Percentiles rank a stretch among this genome's conserved stretches.
These are phyloP conservation scores for Saiga tatarica DNA, from an alignment of 2,113 vertebrate genomes.

Conservation along the genomic window DNA sequence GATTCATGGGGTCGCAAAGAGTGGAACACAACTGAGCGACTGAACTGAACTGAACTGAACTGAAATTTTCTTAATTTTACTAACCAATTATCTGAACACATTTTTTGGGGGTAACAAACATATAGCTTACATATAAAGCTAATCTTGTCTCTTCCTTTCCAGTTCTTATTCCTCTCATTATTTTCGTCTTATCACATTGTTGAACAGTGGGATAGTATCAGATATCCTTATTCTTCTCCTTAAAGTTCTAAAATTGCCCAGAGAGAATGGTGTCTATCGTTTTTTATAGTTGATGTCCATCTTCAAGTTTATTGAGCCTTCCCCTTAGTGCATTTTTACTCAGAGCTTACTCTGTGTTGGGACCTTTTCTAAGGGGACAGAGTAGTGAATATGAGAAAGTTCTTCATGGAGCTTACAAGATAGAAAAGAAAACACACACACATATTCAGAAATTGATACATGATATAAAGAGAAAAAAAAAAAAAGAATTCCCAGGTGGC, in stretches of 20 bases:
- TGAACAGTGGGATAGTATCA: not conserved
- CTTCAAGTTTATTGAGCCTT: not conserved
- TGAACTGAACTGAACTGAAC: too few species aligned
- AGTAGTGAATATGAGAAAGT: not conserved
- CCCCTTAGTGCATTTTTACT: not conserved
- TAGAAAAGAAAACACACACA: not conserved
- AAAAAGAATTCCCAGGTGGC: not conserved
- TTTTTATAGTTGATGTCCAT: not conserved
- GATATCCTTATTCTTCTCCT: not conserved
- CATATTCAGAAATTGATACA: not conserved
- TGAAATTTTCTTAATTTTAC: not conserved
- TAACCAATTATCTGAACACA: not conserved
- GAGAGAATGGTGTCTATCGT: not conserved
- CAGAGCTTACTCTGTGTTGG: not conserved
- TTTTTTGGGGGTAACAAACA: not conserved
- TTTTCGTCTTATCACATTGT: not conserved
- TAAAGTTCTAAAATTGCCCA: not conserved
- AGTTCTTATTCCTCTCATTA: not conserved
- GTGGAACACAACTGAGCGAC: too few species aligned
- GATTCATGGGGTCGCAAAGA: too few species aligned
- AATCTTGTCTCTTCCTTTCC: not conserved
- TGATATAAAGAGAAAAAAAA: not conserved
- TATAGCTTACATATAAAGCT: not conserved
- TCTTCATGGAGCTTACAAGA: not conserved
- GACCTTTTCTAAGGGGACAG: not conserved